Conservation (phyloP, 2,888 invertebrate species). For the Cantharis lateralis region DNA sequence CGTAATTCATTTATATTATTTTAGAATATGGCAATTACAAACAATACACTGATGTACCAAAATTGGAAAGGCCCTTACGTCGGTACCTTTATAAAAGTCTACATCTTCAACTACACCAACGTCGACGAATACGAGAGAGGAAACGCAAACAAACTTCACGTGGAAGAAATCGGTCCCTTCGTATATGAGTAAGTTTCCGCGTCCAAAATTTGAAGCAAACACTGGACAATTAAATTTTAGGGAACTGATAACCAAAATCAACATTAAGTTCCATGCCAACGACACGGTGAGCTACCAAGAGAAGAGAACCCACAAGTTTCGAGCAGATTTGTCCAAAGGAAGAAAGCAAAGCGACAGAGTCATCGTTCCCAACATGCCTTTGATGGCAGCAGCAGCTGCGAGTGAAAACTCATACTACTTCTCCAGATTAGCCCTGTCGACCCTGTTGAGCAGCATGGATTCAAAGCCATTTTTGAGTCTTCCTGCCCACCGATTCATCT, state of each 20-base stretch:
- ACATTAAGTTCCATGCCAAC: slow-evolving; percentile 61
- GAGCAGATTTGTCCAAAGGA: slow-evolving; percentile 62
- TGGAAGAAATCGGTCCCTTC: slow-evolving; percentile 75
- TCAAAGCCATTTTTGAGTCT: slow-evolving; percentile 59
- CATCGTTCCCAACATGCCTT: slow-evolving; percentile 75
- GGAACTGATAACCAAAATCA: slow-evolving; percentile 64
- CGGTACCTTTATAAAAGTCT: slow-evolving; percentile 63
- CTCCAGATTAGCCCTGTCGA: slow-evolving; percentile 54
- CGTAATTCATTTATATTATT: slow-evolving; percentile 24
- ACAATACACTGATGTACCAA: slow-evolving; percentile 61
- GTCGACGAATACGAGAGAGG: slow-evolving; percentile 64
- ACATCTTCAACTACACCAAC: slow-evolving; percentile 85
- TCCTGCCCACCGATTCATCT: slow-evolving; percentile 65
- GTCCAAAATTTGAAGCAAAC: slow-evolving; percentile 39
- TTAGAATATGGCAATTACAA: slow-evolving; percentile 64
- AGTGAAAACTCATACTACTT: slow-evolving; percentile 56
- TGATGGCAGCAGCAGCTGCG: slow-evolving; percentile 65
- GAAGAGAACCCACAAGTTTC: slow-evolving; percentile 67
- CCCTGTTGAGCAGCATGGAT: slow-evolving; percentile 52
- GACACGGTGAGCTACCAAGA: slow-evolving; percentile 71
- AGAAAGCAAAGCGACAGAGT: slow-evolving; percentile 65
- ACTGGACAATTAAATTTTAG: slow-evolving; percentile 50
- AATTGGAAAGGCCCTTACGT: slow-evolving; percentile 67
- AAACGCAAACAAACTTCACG: slow-evolving; percentile 62
- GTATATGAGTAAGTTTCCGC: slow-evolving; percentile 66